phyloP scores from a whole-genome alignment of 2,113 vertebrate species.

The Leucopternis melanops region DNA sequence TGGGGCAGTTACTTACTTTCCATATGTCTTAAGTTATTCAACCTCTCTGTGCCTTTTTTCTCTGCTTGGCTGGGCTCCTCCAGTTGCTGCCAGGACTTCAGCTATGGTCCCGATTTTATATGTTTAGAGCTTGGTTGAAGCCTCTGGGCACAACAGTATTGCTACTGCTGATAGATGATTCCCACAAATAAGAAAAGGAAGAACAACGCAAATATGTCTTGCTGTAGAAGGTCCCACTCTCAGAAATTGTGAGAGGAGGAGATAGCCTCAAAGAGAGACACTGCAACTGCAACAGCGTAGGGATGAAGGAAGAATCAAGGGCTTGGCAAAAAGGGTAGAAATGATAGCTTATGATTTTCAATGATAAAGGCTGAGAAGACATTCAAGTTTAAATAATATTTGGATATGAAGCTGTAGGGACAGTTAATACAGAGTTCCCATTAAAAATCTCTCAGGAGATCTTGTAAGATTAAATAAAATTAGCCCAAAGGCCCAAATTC shows the following conservation, averaged over 20 bases:
- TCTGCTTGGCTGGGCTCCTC: neutral
- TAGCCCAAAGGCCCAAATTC: slow-evolving; percentile 9
- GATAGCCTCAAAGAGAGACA: neutral
- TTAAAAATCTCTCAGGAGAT: slow-evolving; percentile 13
- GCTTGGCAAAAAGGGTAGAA: neutral
- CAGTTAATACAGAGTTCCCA: neutral
- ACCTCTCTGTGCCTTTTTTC: neutral
- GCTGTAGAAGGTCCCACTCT: neutral
- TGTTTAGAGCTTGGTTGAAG: neutral
- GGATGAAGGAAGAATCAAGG: neutral
- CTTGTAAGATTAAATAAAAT: slow-evolving; percentile 27
- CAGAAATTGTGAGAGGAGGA: neutral
- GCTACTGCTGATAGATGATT: neutral
- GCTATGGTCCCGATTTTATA: neutral
- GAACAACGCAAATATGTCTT: accelerated
- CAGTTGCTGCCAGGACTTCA: neutral
- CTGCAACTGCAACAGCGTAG: neutral
- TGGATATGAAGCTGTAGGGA: neutral
- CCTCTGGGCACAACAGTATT: neutral
- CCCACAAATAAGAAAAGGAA: neutral
- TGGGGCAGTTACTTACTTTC: neutral
- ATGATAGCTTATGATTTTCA: neutral
- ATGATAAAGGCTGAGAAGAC: neutral
- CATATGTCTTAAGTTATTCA: neutral
- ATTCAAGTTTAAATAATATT: neutral